Percentiles rank a stretch among this genome's conserved stretches.
Conservation (phyloP, 2,113 vertebrate species). For the Hemiprocne comata region DNA sequence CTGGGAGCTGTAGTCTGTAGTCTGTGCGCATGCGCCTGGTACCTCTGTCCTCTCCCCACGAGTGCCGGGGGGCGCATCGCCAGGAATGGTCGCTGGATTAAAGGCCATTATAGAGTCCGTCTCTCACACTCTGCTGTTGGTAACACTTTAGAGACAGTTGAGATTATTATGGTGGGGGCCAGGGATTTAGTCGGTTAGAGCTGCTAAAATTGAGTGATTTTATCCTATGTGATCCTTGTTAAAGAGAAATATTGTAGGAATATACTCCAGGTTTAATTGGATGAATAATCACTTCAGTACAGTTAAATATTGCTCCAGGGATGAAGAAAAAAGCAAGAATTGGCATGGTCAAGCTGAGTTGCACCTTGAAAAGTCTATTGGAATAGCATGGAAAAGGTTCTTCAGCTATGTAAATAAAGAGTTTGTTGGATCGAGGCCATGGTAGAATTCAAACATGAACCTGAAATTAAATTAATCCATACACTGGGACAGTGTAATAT, state of each 20-base stretch:
- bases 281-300: background rate
- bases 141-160: background rate
- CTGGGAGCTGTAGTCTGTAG: too few relatives aligned
- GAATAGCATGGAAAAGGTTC: background rate
- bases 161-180: background rate
- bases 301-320: background rate
- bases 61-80: too few relatives aligned
- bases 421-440: background rate
- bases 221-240: background rate
- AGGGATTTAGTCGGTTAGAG: background rate
- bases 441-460: background rate
- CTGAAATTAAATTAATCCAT: background rate
- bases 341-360: background rate
- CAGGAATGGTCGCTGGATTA: too few relatives aligned
- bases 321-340: background rate
- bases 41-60: too few relatives aligned
- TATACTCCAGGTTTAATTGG: background rate
- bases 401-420: background rate
- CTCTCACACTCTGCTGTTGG: background rate
- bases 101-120: too few relatives aligned
- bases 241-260: background rate
- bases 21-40: too few relatives aligned
- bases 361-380: background rate
- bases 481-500: background rate
- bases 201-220: background rate